Conservation (phyloP, 2,797 vertebrate genomes). For the Carduelis carduelis region DNA sequence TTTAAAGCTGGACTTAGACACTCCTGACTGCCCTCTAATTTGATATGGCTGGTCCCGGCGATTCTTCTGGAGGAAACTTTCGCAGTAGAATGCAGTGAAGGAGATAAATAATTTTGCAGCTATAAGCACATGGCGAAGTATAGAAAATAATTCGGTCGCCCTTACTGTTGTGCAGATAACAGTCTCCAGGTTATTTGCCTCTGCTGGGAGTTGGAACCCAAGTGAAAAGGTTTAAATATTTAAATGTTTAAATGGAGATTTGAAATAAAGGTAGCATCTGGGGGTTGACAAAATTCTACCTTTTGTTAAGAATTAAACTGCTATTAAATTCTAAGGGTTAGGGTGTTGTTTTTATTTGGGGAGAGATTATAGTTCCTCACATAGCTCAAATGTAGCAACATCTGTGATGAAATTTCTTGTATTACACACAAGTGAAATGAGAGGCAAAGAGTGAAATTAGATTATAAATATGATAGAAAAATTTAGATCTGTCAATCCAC, state of each 20-base stretch:
- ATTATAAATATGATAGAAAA: not conserved
- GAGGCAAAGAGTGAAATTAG: not conserved
- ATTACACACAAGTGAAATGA: not conserved
- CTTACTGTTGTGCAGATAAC: conserved; percentile 13
- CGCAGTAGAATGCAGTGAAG: conserved; percentile 68
- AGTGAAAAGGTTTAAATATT: conserved; percentile 28
- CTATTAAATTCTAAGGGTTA: not conserved
- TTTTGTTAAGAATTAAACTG: conserved; percentile 20
- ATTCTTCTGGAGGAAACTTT: conserved; percentile 75
- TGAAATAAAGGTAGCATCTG: conserved; percentile 34
- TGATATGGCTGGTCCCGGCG: conserved; percentile 70
- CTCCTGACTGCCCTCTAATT: conserved; percentile 77
- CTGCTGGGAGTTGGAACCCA: conserved; percentile 45
- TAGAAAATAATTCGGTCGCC: conserved; percentile 62
- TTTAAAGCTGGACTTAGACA: conserved; percentile 79
- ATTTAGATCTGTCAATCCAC: not conserved
- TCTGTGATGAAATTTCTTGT: not conserved
- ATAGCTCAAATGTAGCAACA: not conserved
- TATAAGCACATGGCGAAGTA: conserved; percentile 66
- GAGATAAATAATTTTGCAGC: conserved; percentile 74
- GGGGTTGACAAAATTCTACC: conserved; percentile 18
- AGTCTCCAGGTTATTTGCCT: conserved; percentile 55
- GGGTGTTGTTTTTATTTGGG: not conserved
- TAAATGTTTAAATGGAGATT: conserved; percentile 51
- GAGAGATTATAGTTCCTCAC: not conserved